Base-by-base conservation (phyloP, 2,888 invertebrate genomes). In the Allacma fusca region DNA sequence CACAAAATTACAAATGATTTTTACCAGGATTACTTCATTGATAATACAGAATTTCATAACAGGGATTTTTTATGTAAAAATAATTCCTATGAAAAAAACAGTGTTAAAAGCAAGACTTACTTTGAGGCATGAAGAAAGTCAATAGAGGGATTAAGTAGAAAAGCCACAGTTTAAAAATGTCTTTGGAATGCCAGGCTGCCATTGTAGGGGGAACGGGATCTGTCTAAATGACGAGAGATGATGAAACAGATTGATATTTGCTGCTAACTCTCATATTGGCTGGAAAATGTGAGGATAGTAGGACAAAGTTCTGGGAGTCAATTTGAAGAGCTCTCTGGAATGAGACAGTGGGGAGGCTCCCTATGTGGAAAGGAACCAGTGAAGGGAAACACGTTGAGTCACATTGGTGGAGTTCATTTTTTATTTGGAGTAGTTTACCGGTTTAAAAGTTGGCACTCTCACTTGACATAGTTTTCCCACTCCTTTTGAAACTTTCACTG, bases 171-270 rank as follows among this genome's bases (percentile, higher is more conserved):
- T 72, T 29, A 34, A 26, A 72, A 23, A 72, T 29, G 29, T 57
- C 72, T 72, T 59, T 72, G 28, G 9, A 72, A 13, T 34, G 1
- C 72, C 72, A 72, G 50, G 57, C 50, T n/a, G 34, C 72, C 72
- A 72, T 72, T 19, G 13, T 44, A n/a, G 64, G 28, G 26, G 62
- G 62, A 7, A 23, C 2, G 28, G 19, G 64, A 57, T 13, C 34
- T 23, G 28, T 24, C 26, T 23, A 64, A 64, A 64, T 24, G 28
- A 26, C n/a, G n/a, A n/a, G 2, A 50, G 50, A 1, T n/a, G 5
- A 9, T 50, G 50, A 50, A 50, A 50, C 9, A 50, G 19, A 50
- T 13, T 50, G 50, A 50, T 50, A 50, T 50, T 50, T 50, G 50
- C 50, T 50, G 50, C 16, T 50, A 50, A 50, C 50, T 50, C 19